These are phyloP conservation scores for Formica aserva DNA, from an alignment of 2,888 invertebrate species.

Conservation along the genomic window DNA sequence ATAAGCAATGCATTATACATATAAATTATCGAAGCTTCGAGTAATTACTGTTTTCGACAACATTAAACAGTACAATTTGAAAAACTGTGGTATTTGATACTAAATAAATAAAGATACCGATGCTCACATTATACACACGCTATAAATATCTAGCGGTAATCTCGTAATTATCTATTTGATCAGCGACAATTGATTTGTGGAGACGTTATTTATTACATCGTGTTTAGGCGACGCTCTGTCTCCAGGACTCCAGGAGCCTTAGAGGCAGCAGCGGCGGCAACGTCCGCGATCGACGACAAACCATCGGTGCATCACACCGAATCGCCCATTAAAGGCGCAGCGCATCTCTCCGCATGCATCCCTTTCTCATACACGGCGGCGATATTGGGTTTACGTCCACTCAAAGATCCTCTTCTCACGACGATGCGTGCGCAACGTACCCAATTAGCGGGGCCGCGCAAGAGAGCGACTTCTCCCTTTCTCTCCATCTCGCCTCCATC, in stretches of 20 bases:
- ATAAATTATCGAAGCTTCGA: neutral
- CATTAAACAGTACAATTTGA: neutral
- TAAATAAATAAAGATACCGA: slow-evolving; percentile 24
- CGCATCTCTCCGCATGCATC: slow-evolving; percentile 53
- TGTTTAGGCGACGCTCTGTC: slow-evolving; percentile 1
- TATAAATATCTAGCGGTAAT: slow-evolving; percentile 14
- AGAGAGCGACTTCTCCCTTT: slow-evolving; percentile 72
- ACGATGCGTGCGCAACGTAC: slow-evolving; percentile 71
- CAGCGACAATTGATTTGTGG: neutral
- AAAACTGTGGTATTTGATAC: neutral
- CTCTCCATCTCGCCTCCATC: slow-evolving; percentile 63
- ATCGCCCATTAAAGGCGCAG: slow-evolving; percentile 53
- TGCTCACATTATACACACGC: neutral
- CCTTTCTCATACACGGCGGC: slow-evolving; percentile 62
- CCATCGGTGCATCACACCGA: slow-evolving; percentile 41
- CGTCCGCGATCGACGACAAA: slow-evolving; percentile 19
- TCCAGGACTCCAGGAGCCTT: neutral
- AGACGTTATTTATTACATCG: neutral
- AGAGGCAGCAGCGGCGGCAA: neutral
- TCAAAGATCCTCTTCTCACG: slow-evolving; percentile 68
- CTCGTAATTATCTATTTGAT: slow-evolving; percentile 5
- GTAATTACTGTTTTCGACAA: neutral
- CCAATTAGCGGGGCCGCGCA: slow-evolving; percentile 72
- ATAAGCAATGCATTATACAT: neutral
- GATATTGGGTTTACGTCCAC: slow-evolving; percentile 69